phyloP scores from a whole-genome alignment of 1,140 invertebrate species.

The Bombus waltoni region DNA sequence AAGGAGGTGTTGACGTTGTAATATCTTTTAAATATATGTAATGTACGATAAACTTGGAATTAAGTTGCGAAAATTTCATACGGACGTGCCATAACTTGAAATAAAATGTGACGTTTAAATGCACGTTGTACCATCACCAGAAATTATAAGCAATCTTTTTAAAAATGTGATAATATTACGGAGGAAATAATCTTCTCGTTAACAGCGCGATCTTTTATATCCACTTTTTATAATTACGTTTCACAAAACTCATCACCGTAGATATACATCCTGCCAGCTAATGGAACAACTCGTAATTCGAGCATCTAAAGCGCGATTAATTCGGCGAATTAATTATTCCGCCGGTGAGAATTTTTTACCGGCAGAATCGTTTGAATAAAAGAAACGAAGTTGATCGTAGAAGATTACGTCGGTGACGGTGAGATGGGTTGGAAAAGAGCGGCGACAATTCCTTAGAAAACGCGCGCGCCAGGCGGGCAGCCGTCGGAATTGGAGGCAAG shows the following conservation, averaged over 20 bases:
- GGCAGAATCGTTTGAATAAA: constrained; percentile 18
- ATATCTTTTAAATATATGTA: no score
- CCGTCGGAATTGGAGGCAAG: constrained; percentile 52
- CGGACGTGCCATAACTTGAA: neutral
- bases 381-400: constrained; percentile 28
- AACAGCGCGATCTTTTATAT: no score
- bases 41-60: neutral
- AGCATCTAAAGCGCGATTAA: neutral
- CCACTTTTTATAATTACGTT: no score
- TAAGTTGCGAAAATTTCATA: no score
- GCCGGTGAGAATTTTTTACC: neutral
- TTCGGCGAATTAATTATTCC: constrained; percentile 21
- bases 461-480: constrained; percentile 2
- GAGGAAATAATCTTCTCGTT: no score
- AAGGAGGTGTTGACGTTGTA: neutral
- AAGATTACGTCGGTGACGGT: constrained; percentile 17
- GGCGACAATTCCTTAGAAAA: constrained; percentile 34
- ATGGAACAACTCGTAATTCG: neutral
- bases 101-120: neutral
- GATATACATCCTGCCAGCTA: no score
- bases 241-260: neutral
- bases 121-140: neutral
- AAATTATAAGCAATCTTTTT: neutral
- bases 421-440: constrained; percentile 20
- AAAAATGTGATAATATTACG: neutral